These are phyloP conservation scores for Pseudococcus viburni DNA, from an alignment of 2,888 invertebrate species.

Conservation along the genomic window DNA sequence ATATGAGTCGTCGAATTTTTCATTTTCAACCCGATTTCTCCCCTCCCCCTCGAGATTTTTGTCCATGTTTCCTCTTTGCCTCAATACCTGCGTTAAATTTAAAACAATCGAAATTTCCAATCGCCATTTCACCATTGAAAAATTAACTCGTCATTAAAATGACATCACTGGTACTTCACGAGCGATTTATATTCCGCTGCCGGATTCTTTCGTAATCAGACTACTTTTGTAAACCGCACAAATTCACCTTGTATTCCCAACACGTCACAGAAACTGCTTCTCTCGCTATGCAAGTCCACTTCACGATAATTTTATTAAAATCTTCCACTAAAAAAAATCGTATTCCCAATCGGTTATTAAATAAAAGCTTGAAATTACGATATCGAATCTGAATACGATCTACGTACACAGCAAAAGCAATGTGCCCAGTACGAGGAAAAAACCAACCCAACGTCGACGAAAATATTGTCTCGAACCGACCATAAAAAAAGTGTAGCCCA, in stretches of 20 bases:
- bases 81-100: no score
- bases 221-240: not conserved
- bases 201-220: not conserved
- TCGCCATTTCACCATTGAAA: no score
- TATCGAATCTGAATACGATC: not conserved
- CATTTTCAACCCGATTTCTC: no score
- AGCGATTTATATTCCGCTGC: not conserved
- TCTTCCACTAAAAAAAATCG: not conserved
- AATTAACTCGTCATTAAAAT: no score
- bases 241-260: slow-evolving; percentile 7
- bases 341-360: slow-evolving; percentile 43
- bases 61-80: no score
- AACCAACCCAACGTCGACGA: not conserved
- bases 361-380: slow-evolving; percentile 41
- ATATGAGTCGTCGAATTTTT: no score
- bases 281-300: not conserved
- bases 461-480: slow-evolving; percentile 20
- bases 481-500: slow-evolving; percentile 16
- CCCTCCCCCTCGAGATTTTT: no score
- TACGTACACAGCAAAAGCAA: not conserved
- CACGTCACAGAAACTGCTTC: not conserved
- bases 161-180: not conserved
- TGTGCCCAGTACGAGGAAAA: slow-evolving; percentile 7
- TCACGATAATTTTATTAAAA: slow-evolving; percentile 39
- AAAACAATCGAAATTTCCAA: no score